A percentile compares a stretch with the other conserved stretches of the same genome.
Conservation (phyloP, 2,113 vertebrate genomes). For the cat (Felis catus) region DNA sequence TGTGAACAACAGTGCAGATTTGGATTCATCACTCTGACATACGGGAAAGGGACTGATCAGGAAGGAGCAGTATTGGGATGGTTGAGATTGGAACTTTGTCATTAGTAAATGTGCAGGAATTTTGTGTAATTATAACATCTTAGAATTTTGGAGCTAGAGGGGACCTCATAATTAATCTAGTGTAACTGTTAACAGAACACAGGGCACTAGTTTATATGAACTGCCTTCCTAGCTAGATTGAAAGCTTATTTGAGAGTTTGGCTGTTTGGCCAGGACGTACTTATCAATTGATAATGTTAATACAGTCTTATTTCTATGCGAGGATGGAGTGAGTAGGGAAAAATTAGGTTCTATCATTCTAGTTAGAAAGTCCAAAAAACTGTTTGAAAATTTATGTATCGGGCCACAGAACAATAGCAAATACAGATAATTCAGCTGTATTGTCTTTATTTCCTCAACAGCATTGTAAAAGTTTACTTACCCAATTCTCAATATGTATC, state of each 20-base stretch:
- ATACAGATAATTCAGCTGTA: not conserved
- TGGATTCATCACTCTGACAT: not conserved
- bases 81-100: not conserved
- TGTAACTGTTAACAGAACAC: not conserved
- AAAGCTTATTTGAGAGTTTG: not conserved
- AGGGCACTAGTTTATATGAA: not conserved
- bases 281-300: not conserved
- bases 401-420: not conserved
- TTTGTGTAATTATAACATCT: not conserved
- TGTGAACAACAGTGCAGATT: not conserved
- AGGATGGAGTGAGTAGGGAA: not conserved
- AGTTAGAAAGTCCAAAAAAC: not conserved
- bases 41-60: not conserved
- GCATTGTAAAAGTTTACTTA: not conserved
- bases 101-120: not conserved
- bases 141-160: not conserved
- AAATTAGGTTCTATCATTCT: not conserved
- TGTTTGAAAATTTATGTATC: not conserved
- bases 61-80: not conserved
- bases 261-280: not conserved
- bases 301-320: not conserved
- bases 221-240: not conserved
- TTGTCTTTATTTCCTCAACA: not conserved
- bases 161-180: not conserved
- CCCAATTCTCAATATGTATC: not conserved